These are phyloP conservation scores for Eurytoma adleriae DNA, from an alignment of 2,888 invertebrate genomes.

Conservation along the genomic window DNA sequence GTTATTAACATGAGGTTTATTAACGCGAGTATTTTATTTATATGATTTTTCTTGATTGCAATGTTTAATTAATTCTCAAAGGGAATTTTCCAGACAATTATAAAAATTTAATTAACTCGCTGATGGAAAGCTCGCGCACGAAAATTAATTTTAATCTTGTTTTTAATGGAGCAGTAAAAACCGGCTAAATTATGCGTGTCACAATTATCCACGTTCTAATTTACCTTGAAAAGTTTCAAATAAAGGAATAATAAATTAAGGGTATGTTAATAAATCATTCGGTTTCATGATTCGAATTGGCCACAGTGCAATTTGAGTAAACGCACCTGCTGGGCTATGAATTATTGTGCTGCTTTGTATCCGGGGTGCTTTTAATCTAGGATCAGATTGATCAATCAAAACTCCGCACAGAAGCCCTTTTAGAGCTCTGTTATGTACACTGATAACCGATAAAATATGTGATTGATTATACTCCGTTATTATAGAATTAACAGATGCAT, in stretches of 20 bases:
- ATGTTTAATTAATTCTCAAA: too few relatives aligned
- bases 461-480: slow-evolving; percentile 40
- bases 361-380: slow-evolving; percentile 47
- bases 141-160: too few relatives aligned
- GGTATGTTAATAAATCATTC: slow-evolving; percentile 40
- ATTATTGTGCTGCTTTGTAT: slow-evolving; percentile 41
- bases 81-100: too few relatives aligned
- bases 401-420: slow-evolving; percentile 46
- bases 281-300: slow-evolving; percentile 21
- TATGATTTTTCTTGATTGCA: too few relatives aligned
- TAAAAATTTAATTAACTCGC: too few relatives aligned
- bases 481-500: slow-evolving; percentile 29
- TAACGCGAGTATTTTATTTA: too few relatives aligned
- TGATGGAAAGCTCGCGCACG: too few relatives aligned
- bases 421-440: slow-evolving; percentile 22
- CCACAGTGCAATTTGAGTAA: slow-evolving; percentile 38
- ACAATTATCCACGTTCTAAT: background rate
- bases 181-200: too few relatives aligned
- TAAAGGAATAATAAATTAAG: slow-evolving; percentile 10
- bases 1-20: too few relatives aligned
- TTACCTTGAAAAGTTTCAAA: background rate
- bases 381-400: slow-evolving; percentile 54
- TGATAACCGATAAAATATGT: slow-evolving; percentile 38
- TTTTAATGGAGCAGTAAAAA: too few relatives aligned
- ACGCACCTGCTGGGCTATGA: slow-evolving; percentile 47